Conservation (phyloP, 2,888 invertebrate genomes). For the Nephrocerus scutellatus region DNA sequence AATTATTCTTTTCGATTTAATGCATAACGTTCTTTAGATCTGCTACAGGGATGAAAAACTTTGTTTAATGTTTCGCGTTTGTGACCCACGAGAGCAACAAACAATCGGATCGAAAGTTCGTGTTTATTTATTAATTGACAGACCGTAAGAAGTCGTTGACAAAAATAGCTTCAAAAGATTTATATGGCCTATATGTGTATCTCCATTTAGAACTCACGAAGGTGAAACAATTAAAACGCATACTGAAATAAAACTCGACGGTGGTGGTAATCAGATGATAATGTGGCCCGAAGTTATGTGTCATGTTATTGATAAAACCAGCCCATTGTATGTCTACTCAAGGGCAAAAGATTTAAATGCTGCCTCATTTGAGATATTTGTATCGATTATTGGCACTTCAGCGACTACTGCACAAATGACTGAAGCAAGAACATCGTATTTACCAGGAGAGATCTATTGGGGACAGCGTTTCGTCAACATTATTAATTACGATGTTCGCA, state of each 20-base stretch:
- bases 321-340: conserved; percentile 73
- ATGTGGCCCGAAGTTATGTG: conserved; percentile 85
- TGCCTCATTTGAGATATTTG: conserved; percentile 71
- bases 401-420: conserved; percentile 68
- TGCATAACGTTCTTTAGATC: conserved; percentile 58
- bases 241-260: conserved; percentile 59
- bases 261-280: conserved; percentile 58
- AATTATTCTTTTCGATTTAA: background rate
- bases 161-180: background rate
- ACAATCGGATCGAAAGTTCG: conserved; percentile 72
- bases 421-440: conserved; percentile 68
- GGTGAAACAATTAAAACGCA: conserved; percentile 70
- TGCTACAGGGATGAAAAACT: conserved; percentile 71
- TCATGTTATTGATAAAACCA: conserved; percentile 68
- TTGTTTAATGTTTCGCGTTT: conserved; percentile 72
- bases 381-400: conserved; percentile 74
- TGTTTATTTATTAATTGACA: conserved; percentile 49
- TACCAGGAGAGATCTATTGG: conserved; percentile 77
- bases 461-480: conserved; percentile 71
- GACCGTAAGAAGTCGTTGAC: conserved; percentile 30
- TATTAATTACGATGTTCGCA: conserved; percentile 52
- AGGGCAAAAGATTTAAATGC: conserved; percentile 66
- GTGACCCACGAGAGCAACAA: conserved; percentile 70
- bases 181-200: conserved; percentile 24
- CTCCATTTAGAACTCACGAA: conserved; percentile 51